Conservation (phyloP, 2,797 vertebrate species). For the Molossus molossus region DNA sequence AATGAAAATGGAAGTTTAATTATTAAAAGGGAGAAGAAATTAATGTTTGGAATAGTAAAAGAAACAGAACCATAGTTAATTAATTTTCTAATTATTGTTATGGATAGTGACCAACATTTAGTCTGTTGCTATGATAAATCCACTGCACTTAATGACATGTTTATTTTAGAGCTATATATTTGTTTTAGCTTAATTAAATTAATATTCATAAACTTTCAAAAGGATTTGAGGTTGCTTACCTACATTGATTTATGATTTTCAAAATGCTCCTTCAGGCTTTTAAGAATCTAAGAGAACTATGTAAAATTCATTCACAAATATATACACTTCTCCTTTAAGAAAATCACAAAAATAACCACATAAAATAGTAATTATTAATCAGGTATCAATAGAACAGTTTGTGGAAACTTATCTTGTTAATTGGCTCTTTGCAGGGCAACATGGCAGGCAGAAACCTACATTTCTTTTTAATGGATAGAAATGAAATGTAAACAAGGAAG, state of each 20-base stretch:
- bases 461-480: constrained; percentile 32
- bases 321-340: constrained; percentile 35
- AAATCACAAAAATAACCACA: constrained; percentile 54
- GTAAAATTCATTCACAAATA: constrained; percentile 34
- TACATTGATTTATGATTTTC: constrained; percentile 38
- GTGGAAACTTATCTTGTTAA: constrained; percentile 11
- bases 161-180: constrained; percentile 54
- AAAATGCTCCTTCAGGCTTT: constrained; percentile 47
- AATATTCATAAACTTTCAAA: constrained; percentile 53
- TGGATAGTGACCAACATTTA: not conserved
- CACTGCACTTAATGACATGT: not conserved
- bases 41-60: constrained; percentile 41
- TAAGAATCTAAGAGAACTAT: constrained; percentile 50
- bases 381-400: not conserved
- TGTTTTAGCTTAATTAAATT: constrained; percentile 67
- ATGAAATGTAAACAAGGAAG: constrained; percentile 41
- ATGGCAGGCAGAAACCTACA: not conserved
- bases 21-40: constrained; percentile 55
- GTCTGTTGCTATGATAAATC: not conserved
- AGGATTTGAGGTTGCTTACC: constrained; percentile 31
- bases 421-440: not conserved
- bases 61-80: constrained; percentile 30
- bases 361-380: constrained; percentile 62
- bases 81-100: constrained; percentile 57
- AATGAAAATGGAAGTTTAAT: constrained; percentile 55